These are phyloP conservation scores for Argyrosomus japonicus DNA, from an alignment of 2,113 vertebrate species.

Conservation along the genomic window DNA sequence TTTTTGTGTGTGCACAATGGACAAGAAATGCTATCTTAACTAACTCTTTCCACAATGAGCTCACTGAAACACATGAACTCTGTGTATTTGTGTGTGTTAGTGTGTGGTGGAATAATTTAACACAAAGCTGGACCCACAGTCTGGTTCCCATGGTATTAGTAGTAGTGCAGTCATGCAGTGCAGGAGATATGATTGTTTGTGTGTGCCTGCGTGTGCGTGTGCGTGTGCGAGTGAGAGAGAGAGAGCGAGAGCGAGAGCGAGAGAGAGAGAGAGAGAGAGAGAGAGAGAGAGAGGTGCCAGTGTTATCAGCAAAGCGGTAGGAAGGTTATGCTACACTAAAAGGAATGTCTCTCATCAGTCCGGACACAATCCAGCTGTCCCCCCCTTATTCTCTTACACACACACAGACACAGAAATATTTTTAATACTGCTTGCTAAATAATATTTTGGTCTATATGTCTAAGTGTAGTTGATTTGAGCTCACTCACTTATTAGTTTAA, in stretches of 20 bases:
- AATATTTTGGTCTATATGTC: no score
- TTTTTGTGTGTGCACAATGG: slow-evolving; percentile 44
- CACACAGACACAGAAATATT: background rate
- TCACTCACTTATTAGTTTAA: no score
- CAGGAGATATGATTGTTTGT: slow-evolving; percentile 36
- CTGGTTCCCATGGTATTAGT: slow-evolving; percentile 74
- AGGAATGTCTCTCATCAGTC: slow-evolving; percentile 89
- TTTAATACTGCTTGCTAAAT: no score
- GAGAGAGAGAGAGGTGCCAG: slow-evolving; percentile 89
- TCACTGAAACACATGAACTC: slow-evolving; percentile 58
- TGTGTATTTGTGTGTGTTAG: slow-evolving; percentile 39
- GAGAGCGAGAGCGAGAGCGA: slow-evolving; percentile 16
- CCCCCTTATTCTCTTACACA: background rate
- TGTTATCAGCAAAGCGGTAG: slow-evolving; percentile 95
- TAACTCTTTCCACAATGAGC: slow-evolving; percentile 77
- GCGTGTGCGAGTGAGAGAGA: slow-evolving; percentile 3
- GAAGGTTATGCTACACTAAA: slow-evolving; percentile 96
- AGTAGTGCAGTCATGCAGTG: slow-evolving; percentile 22
- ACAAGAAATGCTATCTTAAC: slow-evolving; percentile 71
- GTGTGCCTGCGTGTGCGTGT: slow-evolving; percentile 64
- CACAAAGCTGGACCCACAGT: slow-evolving; percentile 82
- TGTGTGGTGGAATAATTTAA: slow-evolving; percentile 88
- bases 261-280: slow-evolving; percentile 84
- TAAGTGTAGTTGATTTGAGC: no score
- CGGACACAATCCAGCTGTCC: slow-evolving; percentile 94